Evolutionary conservation across 2,888 invertebrate genomes (phyloP).

Genomic region (Acrocera orbiculus): DNA sequence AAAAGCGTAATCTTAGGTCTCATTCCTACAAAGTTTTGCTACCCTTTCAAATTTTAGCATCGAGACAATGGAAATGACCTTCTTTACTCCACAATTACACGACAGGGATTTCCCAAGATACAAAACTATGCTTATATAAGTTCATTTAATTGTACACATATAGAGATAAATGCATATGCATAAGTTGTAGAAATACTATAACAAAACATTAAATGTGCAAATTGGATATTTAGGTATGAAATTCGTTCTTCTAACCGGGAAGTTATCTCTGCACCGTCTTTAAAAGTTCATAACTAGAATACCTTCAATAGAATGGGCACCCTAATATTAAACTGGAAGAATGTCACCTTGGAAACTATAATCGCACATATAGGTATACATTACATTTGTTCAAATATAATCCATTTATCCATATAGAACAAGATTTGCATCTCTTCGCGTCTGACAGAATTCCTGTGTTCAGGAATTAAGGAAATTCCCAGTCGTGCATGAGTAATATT

Average conservation of each 20-base stretch:
- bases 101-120: slow-evolving; percentile 3
- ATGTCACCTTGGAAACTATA: not conserved
- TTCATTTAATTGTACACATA: not conserved
- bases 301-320: not conserved
- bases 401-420: too few relatives aligned
- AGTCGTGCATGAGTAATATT: slow-evolving; percentile 14
- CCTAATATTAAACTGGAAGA: not conserved
- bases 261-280: slow-evolving; percentile 1
- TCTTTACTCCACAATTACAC: not conserved
- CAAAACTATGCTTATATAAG: not conserved
- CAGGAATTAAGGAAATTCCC: slow-evolving; percentile 12
- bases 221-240: slow-evolving; percentile 4
- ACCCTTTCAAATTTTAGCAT: too few relatives aligned
- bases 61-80: slow-evolving; percentile 5
- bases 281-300: slow-evolving; percentile 4
- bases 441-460: slow-evolving; percentile 5
- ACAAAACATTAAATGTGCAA: slow-evolving; percentile 9
- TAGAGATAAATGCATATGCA: slow-evolving; percentile 1
- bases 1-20: slow-evolving; percentile 13
- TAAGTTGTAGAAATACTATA: slow-evolving; percentile 1
- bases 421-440: too few relatives aligned
- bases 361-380: too few relatives aligned
- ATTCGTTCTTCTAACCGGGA: too few relatives aligned
- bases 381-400: too few relatives aligned
- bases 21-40: too few relatives aligned